phyloP scores from a whole-genome alignment of 2,888 invertebrate genomes.

The Andricus quercusramuli region DNA sequence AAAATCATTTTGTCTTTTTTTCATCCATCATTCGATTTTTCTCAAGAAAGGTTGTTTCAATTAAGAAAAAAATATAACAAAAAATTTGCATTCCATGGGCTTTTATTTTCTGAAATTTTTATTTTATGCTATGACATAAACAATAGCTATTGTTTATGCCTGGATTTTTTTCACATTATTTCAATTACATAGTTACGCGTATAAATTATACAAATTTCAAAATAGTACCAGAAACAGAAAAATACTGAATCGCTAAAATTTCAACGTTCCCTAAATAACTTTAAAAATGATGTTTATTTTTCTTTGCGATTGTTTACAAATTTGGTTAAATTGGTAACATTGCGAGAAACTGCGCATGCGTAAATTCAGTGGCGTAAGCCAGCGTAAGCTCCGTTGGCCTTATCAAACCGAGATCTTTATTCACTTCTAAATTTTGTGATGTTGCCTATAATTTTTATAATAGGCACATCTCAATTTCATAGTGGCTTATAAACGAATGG shows the following conservation, averaged over 20 bases:
- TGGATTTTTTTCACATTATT: no score
- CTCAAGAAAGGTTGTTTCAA: no score
- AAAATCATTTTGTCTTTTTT: no score
- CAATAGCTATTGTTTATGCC: no score
- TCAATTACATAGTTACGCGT: background rate
- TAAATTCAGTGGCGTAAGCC: background rate
- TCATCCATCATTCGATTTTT: no score
- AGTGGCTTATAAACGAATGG: slow-evolving; percentile 23
- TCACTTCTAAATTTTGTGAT: background rate
- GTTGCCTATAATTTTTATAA: background rate
- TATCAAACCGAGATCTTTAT: background rate
- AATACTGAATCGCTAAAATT: background rate
- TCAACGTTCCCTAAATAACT: background rate
- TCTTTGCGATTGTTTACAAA: background rate
- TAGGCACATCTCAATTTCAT: background rate
- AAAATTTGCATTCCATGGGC: no score
- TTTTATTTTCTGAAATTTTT: no score
- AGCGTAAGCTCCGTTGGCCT: background rate
- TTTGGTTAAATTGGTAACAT: background rate
- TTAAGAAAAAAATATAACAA: no score
- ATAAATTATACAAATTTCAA: background rate
- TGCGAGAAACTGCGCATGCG: background rate
- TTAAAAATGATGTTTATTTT: background rate
- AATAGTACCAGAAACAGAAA: background rate
- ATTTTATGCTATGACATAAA: no score